Percentiles rank a stretch among this genome's conserved stretches.
phyloP scores from a whole-genome alignment of 2,113 vertebrate species.

The Notothenia coriiceps region DNA sequence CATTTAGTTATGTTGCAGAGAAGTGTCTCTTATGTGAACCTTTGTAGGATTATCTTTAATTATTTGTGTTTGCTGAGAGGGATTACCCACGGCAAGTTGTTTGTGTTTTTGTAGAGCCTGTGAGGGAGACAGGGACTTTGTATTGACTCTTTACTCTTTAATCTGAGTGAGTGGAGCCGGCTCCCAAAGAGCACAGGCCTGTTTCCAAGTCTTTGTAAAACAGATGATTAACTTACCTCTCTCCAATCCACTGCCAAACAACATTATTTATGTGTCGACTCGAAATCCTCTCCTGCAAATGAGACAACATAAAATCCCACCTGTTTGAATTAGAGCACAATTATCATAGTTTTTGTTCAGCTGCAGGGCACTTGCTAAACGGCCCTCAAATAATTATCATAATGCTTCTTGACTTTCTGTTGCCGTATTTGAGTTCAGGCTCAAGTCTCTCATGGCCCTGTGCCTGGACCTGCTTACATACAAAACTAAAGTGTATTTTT shows the following conservation, averaged over 20 bases:
- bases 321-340: slow-evolving; percentile 49
- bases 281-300: slow-evolving; percentile 42
- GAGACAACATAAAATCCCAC: slow-evolving; percentile 50
- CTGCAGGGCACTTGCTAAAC: slow-evolving; percentile 42
- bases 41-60: slow-evolving; percentile 41
- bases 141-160: slow-evolving; percentile 38
- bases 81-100: slow-evolving; percentile 17
- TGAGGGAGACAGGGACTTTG: slow-evolving; percentile 50
- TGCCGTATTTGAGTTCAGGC: slow-evolving; percentile 46
- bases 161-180: slow-evolving; percentile 25
- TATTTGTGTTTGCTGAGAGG: slow-evolving; percentile 36
- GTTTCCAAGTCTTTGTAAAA: slow-evolving; percentile 50
- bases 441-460: slow-evolving; percentile 14
- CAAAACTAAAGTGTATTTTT: not conserved
- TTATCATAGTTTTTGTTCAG: slow-evolving; percentile 54
- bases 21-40: slow-evolving; percentile 22
- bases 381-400: slow-evolving; percentile 30
- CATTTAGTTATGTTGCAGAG: not conserved
- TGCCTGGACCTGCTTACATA: slow-evolving; percentile 4
- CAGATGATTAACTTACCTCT: slow-evolving; percentile 42
- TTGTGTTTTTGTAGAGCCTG: slow-evolving; percentile 42
- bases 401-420: slow-evolving; percentile 57
- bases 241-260: slow-evolving; percentile 53
- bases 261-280: slow-evolving; percentile 47
- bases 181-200: slow-evolving; percentile 44